A percentile compares a stretch with the other conserved stretches of the same genome.
These are phyloP conservation scores for Lycopodina hypogea DNA, from an alignment of 37 sponge, comb jelly and placozoan species.

Conservation along the genomic window DNA sequence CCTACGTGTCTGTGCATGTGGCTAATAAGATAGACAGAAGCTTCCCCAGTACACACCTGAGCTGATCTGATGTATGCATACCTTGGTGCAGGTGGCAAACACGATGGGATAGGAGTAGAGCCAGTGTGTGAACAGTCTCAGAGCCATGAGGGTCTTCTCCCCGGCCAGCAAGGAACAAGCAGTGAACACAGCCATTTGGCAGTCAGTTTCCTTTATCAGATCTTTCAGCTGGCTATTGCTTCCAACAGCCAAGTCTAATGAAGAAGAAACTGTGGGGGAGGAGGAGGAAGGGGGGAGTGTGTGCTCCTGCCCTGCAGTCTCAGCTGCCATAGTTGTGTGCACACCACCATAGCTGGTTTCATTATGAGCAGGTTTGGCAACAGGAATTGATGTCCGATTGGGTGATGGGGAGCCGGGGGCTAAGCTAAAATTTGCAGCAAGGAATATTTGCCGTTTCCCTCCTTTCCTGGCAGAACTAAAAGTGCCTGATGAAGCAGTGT, in stretches of 20 bases:
- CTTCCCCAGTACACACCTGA: no score
- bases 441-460: constrained; percentile 30
- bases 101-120: constrained; percentile 68
- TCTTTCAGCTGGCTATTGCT: constrained; percentile 1
- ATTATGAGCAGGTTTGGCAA: not conserved
- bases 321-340: not conserved
- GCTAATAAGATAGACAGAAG: no score
- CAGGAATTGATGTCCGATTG: not conserved
- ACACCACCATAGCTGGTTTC: not conserved
- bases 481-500: not conserved
- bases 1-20: no score
- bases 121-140: constrained; percentile 74
- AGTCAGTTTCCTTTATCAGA: constrained; percentile 7
- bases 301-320: not conserved
- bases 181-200: constrained; percentile 23
- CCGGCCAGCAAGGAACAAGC: constrained; percentile 38
- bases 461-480: not conserved
- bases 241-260: not conserved
- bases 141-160: constrained; percentile 41
- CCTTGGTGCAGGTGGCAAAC: constrained; percentile 77
- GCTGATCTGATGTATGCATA: constrained; percentile 11
- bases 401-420: not conserved
- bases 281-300: not conserved
- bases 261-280: not conserved
- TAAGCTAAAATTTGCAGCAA: constrained; percentile 34